Base-by-base conservation (phyloP, 2,888 invertebrate genomes). In the Conistra vaccinii region DNA sequence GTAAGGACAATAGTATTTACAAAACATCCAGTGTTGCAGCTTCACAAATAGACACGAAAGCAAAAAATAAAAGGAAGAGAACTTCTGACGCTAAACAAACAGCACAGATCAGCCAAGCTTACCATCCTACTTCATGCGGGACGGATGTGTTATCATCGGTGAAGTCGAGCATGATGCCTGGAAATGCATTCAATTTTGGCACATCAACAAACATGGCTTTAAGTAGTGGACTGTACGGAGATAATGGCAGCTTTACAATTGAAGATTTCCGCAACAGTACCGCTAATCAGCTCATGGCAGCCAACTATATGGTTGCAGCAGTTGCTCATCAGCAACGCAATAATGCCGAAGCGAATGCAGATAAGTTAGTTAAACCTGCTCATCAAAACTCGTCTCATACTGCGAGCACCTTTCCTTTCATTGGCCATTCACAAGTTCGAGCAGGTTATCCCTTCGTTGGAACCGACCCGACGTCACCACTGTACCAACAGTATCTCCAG, bases 171-270 rank as follows among this genome's bases (percentile, higher is more conserved):
- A 98, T 98, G 90, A 98, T 98, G 82, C 97, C 98, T 12, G 98
- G 98, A 42, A 98, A 98, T 94, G 98, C 98, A 69, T 98, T 98
- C 89, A 98, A 98, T 91, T 98, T 98, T 90, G 98, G 98, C 29
- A 97, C 98, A 6, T 96, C 98, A 0, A 96, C 98, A 6, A 97
- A 97, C 77, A 95, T 98, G 89, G 94, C 96, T 61, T 92, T 97
- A 72, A 92, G 95, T 75, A 91, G 97, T 23, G 97, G 97, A 26
- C 92, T 97, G 63, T 97, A 97, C 87, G 96, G 96, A 12, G 98
- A 98, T 63, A 97, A 97, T 89, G 96, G 97, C 85, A 97, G 97
- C 60, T 98, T 98, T 91, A 95, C 98, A 69, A 94, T 95, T 67
- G 98, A 98, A 87, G 98, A 98, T 85, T 97, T 97, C 88, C 97